Base-by-base conservation (phyloP, 2,888 invertebrate species). In the Bursaphelenchus okinawaensis region DNA sequence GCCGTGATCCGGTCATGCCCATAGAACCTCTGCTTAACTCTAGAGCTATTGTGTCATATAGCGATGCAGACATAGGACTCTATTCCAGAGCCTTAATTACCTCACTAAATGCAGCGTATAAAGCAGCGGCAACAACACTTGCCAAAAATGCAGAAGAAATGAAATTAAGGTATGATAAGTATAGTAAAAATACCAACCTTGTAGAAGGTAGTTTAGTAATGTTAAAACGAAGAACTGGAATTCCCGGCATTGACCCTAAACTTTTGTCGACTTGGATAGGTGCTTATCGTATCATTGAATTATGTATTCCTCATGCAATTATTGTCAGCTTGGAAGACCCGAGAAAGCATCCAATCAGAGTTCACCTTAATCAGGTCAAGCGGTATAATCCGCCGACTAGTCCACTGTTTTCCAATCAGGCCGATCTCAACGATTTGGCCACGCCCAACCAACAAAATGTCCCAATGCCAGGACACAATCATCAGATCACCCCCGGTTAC, bases 21-120 rank as follows among this genome's bases (percentile, higher is more conserved):
- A 63, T 72, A 0, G 70, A 68, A n/a, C 28, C 27, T 4, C 52
- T 70, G 4, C 9, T 73, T 0, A 31, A 70, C 7, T 66, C 68
- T 0, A 58, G 12, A 0, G 3, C 6, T 8, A 20, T 52, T 19
- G 27, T 31, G 23, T 7, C 31, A 12, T n/a, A 22, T 0, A 55
- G 20, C 7, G 52, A 40, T 0, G 56, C 55, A 0, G 69, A 70
- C 7, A 52, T 67, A 1, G 27, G 31, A 0, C 31, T 29, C 16
- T 68, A 52, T 26, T 64, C 26, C 19, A n/a, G 20, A 16, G 24
- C 23, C 1, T 19, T 70, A 19, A 31, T 71, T n/a, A 27, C 4
- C 0, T 54, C 29, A 1, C 31, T 68, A n/a, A 31, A 51, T 16
- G n/a, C 7, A 0, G 68, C 68, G 9, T 68, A 69, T 69, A 22